Evolutionary conservation across 1,140 invertebrate species (phyloP).

Genomic region (Trichonephila clavata): DNA sequence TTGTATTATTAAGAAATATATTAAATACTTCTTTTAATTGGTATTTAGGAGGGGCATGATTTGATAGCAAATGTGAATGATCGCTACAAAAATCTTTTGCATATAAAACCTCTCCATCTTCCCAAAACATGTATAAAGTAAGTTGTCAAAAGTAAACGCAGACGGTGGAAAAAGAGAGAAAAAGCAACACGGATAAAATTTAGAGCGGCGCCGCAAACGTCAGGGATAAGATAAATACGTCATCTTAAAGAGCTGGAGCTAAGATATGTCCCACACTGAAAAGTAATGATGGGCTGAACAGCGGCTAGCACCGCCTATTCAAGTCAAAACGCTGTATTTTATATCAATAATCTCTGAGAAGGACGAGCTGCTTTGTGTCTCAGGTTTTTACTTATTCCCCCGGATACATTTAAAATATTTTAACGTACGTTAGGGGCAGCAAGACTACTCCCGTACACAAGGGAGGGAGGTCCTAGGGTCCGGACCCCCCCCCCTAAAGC

Average conservation of each 20-base stretch:
- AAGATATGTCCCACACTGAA: background rate
- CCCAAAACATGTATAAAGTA: background rate
- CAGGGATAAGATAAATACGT: slow-evolving; percentile 17
- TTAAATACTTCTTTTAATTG: too few relatives aligned
- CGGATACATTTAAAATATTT: too few relatives aligned
- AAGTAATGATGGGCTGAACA: slow-evolving; percentile 17
- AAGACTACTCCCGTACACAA: too few relatives aligned
- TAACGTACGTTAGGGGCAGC: too few relatives aligned
- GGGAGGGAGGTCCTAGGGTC: too few relatives aligned
- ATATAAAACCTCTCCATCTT: background rate
- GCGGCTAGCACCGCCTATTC: background rate
- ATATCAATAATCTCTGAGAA: background rate
- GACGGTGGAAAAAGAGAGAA: background rate
- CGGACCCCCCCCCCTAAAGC: too few relatives aligned
- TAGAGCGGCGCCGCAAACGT: background rate
- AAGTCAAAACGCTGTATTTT: background rate
- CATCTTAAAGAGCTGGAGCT: background rate
- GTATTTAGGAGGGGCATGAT: too few relatives aligned
- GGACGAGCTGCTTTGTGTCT: too few relatives aligned
- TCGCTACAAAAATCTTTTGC: background rate
- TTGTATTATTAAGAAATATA: too few relatives aligned
- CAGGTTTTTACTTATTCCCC: too few relatives aligned
- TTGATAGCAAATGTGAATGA: too few relatives aligned
- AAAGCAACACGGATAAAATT: background rate
- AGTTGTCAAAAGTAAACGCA: background rate